Evolutionary conservation across 2,888 invertebrate species (phyloP).

Genomic region (Papilio gigon): DNA sequence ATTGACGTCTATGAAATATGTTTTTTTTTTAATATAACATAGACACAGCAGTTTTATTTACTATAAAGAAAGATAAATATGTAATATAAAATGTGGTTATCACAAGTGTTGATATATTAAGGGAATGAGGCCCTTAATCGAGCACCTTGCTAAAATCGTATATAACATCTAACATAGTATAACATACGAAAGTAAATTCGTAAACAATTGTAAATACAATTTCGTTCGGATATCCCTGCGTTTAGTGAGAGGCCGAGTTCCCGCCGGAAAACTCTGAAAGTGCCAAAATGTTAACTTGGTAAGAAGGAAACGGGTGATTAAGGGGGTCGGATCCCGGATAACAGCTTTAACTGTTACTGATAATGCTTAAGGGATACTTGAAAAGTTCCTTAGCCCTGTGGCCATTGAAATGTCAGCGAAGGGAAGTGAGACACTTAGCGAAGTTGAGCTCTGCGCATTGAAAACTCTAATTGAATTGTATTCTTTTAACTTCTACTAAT

Average conservation of each 20-base stretch:
- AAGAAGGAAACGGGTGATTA: conserved; percentile 57
- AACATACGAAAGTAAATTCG: neutral
- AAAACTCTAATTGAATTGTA: neutral
- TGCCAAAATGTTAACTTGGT: conserved; percentile 51
- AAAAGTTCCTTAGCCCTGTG: conserved; percentile 46
- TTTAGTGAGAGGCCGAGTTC: conserved; percentile 23
- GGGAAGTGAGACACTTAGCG: conserved; percentile 31
- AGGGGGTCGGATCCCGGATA: conserved; percentile 51
- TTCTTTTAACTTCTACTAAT: no score
- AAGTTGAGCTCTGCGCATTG: conserved; percentile 17
- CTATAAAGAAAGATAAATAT: no score
- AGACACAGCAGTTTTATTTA: no score
- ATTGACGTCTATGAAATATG: no score
- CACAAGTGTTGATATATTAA: no score
- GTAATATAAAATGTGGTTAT: no score
- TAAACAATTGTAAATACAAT: neutral
- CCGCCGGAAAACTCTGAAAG: conserved; percentile 43
- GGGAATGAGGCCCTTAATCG: no score
- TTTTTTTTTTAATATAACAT: no score
- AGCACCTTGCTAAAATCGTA: no score
- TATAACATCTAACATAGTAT: neutral
- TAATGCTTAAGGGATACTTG: conserved; percentile 48
- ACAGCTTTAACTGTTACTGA: conserved; percentile 56
- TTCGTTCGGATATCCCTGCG: neutral
- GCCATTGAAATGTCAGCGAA: conserved; percentile 45